These are phyloP conservation scores for Cephus pulcher DNA, from an alignment of 2,888 invertebrate species.

Conservation along the genomic window DNA sequence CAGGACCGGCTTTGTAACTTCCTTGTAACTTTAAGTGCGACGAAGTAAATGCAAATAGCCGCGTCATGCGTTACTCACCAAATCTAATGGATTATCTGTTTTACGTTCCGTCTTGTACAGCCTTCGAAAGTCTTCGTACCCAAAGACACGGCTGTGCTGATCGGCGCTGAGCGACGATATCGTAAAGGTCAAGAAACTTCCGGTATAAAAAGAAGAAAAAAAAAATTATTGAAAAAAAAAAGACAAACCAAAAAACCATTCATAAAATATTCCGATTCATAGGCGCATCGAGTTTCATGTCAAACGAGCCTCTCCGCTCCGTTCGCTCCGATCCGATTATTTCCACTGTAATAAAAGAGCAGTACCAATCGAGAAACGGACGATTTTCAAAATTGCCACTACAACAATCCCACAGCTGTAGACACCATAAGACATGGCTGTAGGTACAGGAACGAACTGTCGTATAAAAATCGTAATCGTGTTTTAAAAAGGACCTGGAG, in stretches of 20 bases:
- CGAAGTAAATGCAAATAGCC: background rate
- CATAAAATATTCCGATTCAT: background rate
- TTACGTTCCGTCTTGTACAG: background rate
- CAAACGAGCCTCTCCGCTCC: background rate
- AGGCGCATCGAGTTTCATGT: background rate
- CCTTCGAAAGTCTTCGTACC: background rate
- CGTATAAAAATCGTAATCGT: background rate
- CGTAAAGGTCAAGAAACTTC: background rate
- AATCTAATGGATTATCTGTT: constrained; percentile 6
- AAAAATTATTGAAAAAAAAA: too few species aligned
- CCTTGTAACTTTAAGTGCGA: background rate
- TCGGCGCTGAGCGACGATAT: background rate
- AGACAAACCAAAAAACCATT: background rate
- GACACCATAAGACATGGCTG: background rate
- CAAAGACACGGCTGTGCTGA: background rate
- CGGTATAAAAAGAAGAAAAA: background rate
- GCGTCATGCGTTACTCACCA: background rate
- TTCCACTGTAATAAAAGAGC: background rate
- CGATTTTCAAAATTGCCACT: background rate
- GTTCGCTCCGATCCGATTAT: background rate
- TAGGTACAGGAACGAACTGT: background rate
- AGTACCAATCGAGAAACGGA: background rate
- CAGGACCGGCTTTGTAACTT: background rate
- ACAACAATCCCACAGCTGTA: background rate
- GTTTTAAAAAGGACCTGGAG: background rate